phyloP scores from a whole-genome alignment of 1,140 invertebrate species.

The Dufourea novaeangliae region DNA sequence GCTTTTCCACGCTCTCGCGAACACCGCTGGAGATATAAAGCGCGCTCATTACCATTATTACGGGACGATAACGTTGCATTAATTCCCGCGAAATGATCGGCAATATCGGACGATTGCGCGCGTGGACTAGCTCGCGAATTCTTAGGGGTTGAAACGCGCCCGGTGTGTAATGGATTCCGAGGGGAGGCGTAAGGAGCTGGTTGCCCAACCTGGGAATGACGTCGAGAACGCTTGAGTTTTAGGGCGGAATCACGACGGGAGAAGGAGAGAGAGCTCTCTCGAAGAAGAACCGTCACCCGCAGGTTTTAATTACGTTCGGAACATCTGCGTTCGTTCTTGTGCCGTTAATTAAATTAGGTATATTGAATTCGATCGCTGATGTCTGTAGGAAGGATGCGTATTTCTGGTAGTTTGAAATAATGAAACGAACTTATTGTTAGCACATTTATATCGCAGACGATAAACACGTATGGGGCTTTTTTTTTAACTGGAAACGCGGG shows the following conservation, averaged over 20 bases:
- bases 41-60: slow-evolving; percentile 57
- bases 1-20: slow-evolving; percentile 48
- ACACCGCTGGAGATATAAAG: slow-evolving; percentile 44
- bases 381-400: neutral
- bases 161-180: slow-evolving; percentile 12
- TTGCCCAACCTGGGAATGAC: neutral
- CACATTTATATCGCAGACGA: too few relatives aligned
- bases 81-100: slow-evolving; percentile 57
- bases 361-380: too few relatives aligned
- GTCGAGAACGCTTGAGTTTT: slow-evolving; percentile 9
- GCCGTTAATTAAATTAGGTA: slow-evolving; percentile 33
- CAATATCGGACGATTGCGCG: slow-evolving; percentile 33
- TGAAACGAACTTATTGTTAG: neutral
- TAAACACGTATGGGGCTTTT: too few relatives aligned
- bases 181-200: neutral
- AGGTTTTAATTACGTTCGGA: slow-evolving; percentile 18
- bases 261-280: neutral
- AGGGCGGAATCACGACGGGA: neutral
- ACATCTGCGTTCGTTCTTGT: slow-evolving; percentile 7
- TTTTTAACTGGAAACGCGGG: too few relatives aligned
- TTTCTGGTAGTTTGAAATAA: neutral
- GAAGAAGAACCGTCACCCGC: neutral
- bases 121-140: slow-evolving; percentile 3
- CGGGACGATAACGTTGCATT: slow-evolving; percentile 47
- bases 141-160: neutral